These are phyloP conservation scores for Scaptomyza parva DNA, from an alignment of 2,888 invertebrate genomes.

Conservation along the genomic window DNA sequence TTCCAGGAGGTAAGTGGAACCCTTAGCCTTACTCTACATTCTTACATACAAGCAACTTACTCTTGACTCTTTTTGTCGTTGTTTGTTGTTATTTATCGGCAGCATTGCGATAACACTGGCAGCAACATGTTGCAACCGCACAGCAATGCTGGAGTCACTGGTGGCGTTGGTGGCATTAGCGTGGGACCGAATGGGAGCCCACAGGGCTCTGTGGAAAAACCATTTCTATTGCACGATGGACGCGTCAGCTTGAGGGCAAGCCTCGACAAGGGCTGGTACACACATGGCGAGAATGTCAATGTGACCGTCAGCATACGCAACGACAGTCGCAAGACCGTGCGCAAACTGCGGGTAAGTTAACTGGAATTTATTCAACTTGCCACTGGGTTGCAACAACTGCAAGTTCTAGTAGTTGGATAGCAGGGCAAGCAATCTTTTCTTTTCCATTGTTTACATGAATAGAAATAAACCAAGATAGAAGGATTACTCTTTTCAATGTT, in stretches of 20 bases:
- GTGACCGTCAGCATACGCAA: slow-evolving; percentile 91
- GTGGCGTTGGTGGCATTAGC: slow-evolving; percentile 72
- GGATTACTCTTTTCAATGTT: not conserved
- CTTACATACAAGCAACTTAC: not conserved
- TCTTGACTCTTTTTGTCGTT: not conserved
- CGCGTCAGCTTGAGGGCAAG: slow-evolving; percentile 91
- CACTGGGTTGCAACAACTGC: not conserved
- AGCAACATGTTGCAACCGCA: slow-evolving; percentile 60
- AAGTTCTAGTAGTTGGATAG: too few relatives aligned
- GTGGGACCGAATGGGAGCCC: slow-evolving; percentile 86
- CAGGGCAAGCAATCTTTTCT: too few relatives aligned
- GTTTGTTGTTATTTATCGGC: slow-evolving; percentile 2
- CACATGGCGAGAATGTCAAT: slow-evolving; percentile 92
- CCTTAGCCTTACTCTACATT: too few relatives aligned
- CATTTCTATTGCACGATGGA: slow-evolving; percentile 94
- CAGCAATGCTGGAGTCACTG: slow-evolving; percentile 59
- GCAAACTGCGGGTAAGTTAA: slow-evolving; percentile 90
- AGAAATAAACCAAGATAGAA: too few relatives aligned
- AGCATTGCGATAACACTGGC: slow-evolving; percentile 66
- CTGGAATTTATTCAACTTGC: not conserved
- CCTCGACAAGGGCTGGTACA: slow-evolving; percentile 92
- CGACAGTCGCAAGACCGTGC: slow-evolving; percentile 93
- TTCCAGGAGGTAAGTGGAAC: slow-evolving; percentile 82
- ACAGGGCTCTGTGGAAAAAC: slow-evolving; percentile 90
- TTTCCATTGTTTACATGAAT: too few relatives aligned